Evolutionary conservation across 2,888 invertebrate genomes (phyloP).

Genomic region (Rhagonycha lutea): DNA sequence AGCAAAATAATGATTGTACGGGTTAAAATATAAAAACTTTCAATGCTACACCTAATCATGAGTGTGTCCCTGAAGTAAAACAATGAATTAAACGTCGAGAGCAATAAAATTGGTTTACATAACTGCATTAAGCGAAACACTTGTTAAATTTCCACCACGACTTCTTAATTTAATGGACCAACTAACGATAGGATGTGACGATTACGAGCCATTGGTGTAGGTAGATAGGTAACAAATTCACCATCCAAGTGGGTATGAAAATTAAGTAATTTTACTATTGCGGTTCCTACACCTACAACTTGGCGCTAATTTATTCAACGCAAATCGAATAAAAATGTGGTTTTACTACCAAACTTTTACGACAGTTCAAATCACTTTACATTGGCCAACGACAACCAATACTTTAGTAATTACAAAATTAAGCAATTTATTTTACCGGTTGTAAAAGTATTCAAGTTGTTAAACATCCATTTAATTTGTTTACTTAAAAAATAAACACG

Average conservation of each 20-base stretch:
- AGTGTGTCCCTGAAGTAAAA: background rate
- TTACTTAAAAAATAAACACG: background rate
- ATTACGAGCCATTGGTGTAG: background rate
- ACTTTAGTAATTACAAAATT: background rate
- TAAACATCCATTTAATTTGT: background rate
- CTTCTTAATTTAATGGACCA: background rate
- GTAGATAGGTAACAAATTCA: background rate
- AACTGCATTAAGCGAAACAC: background rate
- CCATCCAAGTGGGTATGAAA: background rate
- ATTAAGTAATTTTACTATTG: background rate
- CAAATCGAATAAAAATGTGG: background rate
- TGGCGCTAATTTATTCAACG: background rate
- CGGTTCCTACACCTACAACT: background rate
- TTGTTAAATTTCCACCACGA: background rate
- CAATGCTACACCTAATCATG: background rate
- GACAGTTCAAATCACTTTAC: background rate
- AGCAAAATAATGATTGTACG: background rate
- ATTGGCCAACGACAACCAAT: background rate
- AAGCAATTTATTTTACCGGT: background rate
- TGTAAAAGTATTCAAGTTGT: background rate
- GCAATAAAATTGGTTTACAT: background rate
- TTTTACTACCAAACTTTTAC: background rate
- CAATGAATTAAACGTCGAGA: background rate
- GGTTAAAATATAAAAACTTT: background rate
- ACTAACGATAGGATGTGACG: background rate